Evolutionary conservation across 64 coral and sea anemone species (phyloP), one percentile per base, ranked within the genome.

Genomic region (Actinia tenebrosa): DNA sequence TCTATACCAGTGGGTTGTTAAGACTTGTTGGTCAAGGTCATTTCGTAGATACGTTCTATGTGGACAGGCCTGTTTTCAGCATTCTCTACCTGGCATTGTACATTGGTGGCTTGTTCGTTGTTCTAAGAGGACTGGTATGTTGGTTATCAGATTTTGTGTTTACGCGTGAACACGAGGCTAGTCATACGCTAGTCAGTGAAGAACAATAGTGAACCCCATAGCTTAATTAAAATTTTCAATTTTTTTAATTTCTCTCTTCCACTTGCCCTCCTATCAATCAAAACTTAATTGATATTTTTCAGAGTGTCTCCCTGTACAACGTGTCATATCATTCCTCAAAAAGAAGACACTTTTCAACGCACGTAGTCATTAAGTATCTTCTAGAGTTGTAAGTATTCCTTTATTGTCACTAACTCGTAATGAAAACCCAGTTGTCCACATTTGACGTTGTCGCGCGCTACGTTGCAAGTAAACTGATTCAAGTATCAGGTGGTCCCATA

Each of bases 51-150:
- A 18, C 52, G 56, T 47, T 37, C 22, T 18, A 75, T 71, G 52
- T 69, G 7, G 72, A 80, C 27, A 52, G 19, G 22, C 46, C 89
- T 64, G 55, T 91, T 37, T 52, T 86, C 19, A 59, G 84, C 25
- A 79, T 63, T 60, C 30, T 91, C 18, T 91, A 86, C 46, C 79
- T 91, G 22, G 71, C 71, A 6, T 30, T 91, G 72, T 91, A 86
- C 30, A 11, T 91, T 18, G 17, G 63, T 77, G 89, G 89, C 27
- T 60, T 86, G 55, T 86, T 56, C 37, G 44, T 80, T 79, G 13
- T 91, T 1, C 75, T 86, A 45, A 79, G 89, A 44, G 83, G 83
- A 56, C 42, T 77, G 84, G 89, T 91, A 64, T 66, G 89, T 84
- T 6, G 10, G 22, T n/a, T 3, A 18, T 22, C 9, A 79, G 23